Percentiles rank a stretch among this genome's conserved stretches.
phyloP scores from a whole-genome alignment of 2,888 invertebrate species.

The Drosophila mimetica region DNA sequence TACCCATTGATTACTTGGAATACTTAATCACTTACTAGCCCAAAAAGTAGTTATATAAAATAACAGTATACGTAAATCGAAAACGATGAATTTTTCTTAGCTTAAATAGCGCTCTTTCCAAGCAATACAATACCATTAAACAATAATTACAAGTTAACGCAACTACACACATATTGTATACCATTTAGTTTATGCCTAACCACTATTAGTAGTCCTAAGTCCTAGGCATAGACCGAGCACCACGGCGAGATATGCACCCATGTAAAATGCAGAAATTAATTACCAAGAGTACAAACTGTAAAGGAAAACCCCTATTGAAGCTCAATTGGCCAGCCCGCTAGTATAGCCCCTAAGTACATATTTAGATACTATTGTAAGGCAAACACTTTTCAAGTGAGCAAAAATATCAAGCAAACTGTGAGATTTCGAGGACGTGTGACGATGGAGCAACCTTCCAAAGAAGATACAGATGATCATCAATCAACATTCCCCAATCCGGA shows the following conservation, averaged over 20 bases:
- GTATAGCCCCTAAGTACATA: background rate
- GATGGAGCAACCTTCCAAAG: slow-evolving; percentile 24
- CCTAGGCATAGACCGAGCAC: slow-evolving; percentile 78
- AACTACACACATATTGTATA: slow-evolving; percentile 22
- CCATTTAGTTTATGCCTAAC: slow-evolving; percentile 56
- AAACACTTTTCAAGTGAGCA: slow-evolving; percentile 70
- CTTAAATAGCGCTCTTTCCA: slow-evolving; percentile 26
- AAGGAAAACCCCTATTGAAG: slow-evolving; percentile 53
- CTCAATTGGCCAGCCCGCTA: slow-evolving; percentile 50
- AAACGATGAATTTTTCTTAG: slow-evolving; percentile 58
- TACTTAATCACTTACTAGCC: slow-evolving; percentile 20
- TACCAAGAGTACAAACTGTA: slow-evolving; percentile 82
- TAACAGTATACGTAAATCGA: slow-evolving; percentile 69
- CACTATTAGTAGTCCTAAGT: slow-evolving; percentile 57
- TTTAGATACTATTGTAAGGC: slow-evolving; percentile 72
- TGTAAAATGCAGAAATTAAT: slow-evolving; percentile 83
- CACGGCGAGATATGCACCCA: slow-evolving; percentile 46
- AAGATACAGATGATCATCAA: slow-evolving; percentile 50
- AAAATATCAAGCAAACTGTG: slow-evolving; percentile 62
- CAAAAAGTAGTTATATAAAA: slow-evolving; percentile 28
- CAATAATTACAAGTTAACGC: slow-evolving; percentile 52
- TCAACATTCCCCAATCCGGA: slow-evolving; percentile 52
- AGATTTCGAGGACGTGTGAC: slow-evolving; percentile 40
- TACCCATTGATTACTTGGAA: slow-evolving; percentile 38
- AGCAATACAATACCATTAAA: slow-evolving; percentile 59